These are phyloP conservation scores for Macaca mulatta DNA, from an alignment of 2,113 vertebrate genomes.

Conservation along the genomic window DNA sequence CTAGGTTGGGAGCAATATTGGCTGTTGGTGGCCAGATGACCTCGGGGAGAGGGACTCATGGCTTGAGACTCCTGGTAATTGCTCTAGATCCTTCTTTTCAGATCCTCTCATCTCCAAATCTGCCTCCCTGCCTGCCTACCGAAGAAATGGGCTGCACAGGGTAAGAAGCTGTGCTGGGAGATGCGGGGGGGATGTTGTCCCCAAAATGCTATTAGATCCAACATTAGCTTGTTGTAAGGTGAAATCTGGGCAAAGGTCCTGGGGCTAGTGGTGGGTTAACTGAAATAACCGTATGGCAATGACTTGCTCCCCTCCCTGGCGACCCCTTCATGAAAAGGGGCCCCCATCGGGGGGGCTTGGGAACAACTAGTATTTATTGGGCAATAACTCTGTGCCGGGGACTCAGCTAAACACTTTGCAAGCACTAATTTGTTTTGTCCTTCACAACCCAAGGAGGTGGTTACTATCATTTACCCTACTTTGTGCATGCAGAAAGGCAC, in stretches of 20 bases:
- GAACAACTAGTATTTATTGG: not conserved
- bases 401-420: not conserved
- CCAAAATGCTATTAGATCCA: not conserved
- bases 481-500: not conserved
- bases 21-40: not conserved
- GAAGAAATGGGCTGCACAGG: conserved; percentile 95
- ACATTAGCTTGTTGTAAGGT: not conserved
- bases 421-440: too few relatives aligned
- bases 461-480: not conserved
- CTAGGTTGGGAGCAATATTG: not conserved
- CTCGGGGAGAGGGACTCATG: not conserved
- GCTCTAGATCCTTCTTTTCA: conserved; percentile 74
- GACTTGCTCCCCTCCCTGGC: not conserved
- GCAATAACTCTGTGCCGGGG: not conserved
- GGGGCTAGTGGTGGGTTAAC: not conserved
- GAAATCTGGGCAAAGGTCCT: not conserved
- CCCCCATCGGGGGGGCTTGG: not conserved
- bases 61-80: not conserved
- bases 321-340: not conserved
- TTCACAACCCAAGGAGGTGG: not conserved
- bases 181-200: not conserved
- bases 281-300: not conserved
- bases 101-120: conserved; percentile 96
- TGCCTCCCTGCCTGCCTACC: conserved; percentile 95
- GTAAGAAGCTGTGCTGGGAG: conserved; percentile 79